A percentile compares a stretch with the other conserved stretches of the same genome.
Conservation (phyloP, 2,113 vertebrate genomes). For the Chaenogobius annularis region DNA sequence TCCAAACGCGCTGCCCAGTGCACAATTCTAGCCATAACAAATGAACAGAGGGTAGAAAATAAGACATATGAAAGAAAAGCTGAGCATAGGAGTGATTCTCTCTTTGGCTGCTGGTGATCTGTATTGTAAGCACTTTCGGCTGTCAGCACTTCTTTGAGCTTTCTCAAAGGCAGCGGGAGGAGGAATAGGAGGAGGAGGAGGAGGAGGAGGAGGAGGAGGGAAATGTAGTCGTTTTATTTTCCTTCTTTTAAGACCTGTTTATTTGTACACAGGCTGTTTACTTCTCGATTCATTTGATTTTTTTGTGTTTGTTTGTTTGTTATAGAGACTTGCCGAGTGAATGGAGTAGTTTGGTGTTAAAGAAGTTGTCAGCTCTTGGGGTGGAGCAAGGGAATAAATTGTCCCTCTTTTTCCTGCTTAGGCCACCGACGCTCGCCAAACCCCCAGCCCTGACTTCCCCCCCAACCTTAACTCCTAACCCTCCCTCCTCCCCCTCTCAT, state of each 20-base stretch:
- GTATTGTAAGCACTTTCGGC: slow-evolving; percentile 84
- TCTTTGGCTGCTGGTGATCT: slow-evolving; percentile 73
- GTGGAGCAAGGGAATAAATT: slow-evolving; percentile 63
- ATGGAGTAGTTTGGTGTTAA: slow-evolving; percentile 45
- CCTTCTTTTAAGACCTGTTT: slow-evolving; percentile 88
- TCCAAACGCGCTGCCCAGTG: slow-evolving; percentile 77
- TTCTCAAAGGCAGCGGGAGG: slow-evolving; percentile 72
- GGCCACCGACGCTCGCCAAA: slow-evolving; percentile 38
- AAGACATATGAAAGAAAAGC: slow-evolving; percentile 80
- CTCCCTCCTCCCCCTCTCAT: slow-evolving; percentile 59
- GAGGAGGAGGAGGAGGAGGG: slow-evolving; percentile 67
- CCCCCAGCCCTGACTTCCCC: slow-evolving; percentile 17
- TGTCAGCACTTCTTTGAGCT: slow-evolving; percentile 86
- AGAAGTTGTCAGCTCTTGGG: slow-evolving; percentile 64
- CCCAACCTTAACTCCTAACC: slow-evolving; percentile 45
- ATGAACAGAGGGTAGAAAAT: slow-evolving; percentile 74
- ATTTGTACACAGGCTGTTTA: slow-evolving; percentile 66
- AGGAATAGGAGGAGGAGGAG: slow-evolving; percentile 33
- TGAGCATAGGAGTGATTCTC: slow-evolving; percentile 79
- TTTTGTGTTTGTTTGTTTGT: slow-evolving; percentile 12
- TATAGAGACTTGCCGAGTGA: slow-evolving; percentile 34
- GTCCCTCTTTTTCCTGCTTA: slow-evolving; percentile 61
- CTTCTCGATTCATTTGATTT: slow-evolving; percentile 55
- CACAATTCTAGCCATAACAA: slow-evolving; percentile 78
- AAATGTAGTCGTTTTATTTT: slow-evolving; percentile 89